Base-by-base conservation (phyloP, 2,113 vertebrate species). In the Pedionomus torquatus region DNA sequence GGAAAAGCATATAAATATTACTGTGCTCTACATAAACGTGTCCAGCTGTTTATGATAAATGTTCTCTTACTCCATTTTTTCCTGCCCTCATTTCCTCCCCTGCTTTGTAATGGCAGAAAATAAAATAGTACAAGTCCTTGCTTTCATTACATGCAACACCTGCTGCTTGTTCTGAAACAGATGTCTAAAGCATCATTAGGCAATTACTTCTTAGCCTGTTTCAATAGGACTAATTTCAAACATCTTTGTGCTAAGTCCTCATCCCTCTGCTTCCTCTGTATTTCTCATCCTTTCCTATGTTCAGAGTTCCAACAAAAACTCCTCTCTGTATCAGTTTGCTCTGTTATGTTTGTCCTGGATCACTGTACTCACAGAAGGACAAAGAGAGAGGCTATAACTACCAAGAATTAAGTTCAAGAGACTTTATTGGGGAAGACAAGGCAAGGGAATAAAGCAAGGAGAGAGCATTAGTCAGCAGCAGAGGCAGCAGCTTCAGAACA, bases 111-210 rank as follows among this genome's bases (percentile, higher is more conserved):
- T 33, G 87, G 70, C 55, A 92, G 60, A 94, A 97, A 89, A 94
- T 92, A 84, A 96, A 92, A 64, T 30, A 89, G 79, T 95, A 49
- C 60, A 83, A 96, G 49, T 77, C 39, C 64, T 84, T 78, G 87
- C 77, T 84, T 93, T 96, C 87, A 81, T 93, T 97, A 93, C 80
- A 61, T 61, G 49, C 63, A 92, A 86, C 95, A 96, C 94, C 91
- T 95, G 95, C 90, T 93, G 87, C 72, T 70, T 93, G 77, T 75
- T 92, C 91, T 68, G 60, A 90, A 96, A 93, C 95, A 95, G 96
- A 97, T 95, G 92, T 95, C 90, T 72, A 90, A 64, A 91, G 69
- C 65, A 95, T 87, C 83, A n/a, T 93, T 89, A 84, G 48, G 64
- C 65, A 91, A 83, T 92, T 71, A 89, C 46, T 95, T 90, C 52